Evolutionary conservation across 2,888 invertebrate species (phyloP).

Genomic region (Ichneumoninae sp.): DNA sequence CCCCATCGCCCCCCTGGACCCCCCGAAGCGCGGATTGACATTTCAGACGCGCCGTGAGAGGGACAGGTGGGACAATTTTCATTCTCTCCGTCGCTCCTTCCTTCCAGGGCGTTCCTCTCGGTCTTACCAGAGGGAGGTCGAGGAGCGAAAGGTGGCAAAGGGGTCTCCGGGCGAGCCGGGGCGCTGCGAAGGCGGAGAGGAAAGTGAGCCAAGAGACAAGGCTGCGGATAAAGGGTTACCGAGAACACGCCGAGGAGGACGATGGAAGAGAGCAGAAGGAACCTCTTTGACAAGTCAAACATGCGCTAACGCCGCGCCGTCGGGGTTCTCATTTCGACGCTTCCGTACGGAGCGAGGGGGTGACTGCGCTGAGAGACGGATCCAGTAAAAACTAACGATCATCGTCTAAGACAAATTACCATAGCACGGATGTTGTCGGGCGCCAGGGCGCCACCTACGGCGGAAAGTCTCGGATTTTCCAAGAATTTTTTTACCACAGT

Average conservation of each 20-base stretch:
- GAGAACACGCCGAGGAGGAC: constrained; percentile 15
- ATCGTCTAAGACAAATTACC: too few relatives aligned
- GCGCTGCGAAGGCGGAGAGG: background rate
- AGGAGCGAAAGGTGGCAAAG: constrained; percentile 1
- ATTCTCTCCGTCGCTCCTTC: constrained; percentile 3
- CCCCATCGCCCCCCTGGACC: constrained; percentile 22
- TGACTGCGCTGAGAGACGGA: too few relatives aligned
- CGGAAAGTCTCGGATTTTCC: too few relatives aligned
- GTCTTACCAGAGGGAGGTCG: constrained; percentile 26
- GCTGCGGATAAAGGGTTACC: constrained; percentile 61
- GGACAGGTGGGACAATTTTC: constrained; percentile 26
- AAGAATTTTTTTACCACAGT: background rate
- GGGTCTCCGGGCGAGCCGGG: background rate
- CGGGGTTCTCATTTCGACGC: constrained; percentile 26
- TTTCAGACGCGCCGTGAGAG: constrained; percentile 50
- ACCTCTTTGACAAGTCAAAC: constrained; percentile 78
- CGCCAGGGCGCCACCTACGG: too few relatives aligned
- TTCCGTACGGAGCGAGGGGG: background rate
- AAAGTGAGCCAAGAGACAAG: constrained; percentile 34
- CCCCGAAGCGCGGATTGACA: constrained; percentile 61
- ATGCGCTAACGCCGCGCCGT: constrained; percentile 73
- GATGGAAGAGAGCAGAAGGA: constrained; percentile 30
- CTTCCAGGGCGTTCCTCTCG: background rate
- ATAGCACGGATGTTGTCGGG: too few relatives aligned
- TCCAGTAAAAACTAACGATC: too few relatives aligned